Conservation (phyloP, 2,888 invertebrate species). For the Tetropium fuscum region DNA sequence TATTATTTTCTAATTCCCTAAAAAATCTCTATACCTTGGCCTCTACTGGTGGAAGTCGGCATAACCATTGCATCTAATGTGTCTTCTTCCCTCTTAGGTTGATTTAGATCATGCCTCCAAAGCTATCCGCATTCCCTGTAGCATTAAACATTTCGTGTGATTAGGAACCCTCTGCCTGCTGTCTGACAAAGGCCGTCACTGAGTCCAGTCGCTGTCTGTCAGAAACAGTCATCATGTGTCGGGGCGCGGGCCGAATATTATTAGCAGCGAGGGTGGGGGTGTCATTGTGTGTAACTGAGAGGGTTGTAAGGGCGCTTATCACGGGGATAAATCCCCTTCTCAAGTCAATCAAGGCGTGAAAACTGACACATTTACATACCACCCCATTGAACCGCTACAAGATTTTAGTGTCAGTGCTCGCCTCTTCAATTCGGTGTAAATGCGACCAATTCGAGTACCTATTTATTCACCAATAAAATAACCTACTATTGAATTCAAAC, state of each 20-base stretch:
- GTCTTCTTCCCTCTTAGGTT: no score
- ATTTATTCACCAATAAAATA: conserved; percentile 36
- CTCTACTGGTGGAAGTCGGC: no score
- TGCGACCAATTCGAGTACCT: conserved; percentile 40
- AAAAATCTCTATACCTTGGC: no score
- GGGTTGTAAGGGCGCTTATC: conserved; percentile 44
- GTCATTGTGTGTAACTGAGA: conserved; percentile 54
- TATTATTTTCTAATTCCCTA: no score
- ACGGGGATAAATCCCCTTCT: conserved; percentile 44
- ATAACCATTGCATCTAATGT: no score
- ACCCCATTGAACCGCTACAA: conserved; percentile 60
- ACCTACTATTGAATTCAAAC: conserved; percentile 8
- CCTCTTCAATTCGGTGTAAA: conserved; percentile 34
- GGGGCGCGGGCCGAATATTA: conserved; percentile 49
- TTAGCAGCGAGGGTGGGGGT: conserved; percentile 49
- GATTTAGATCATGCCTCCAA: no score
- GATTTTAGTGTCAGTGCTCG: conserved; percentile 49
- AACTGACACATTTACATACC: conserved; percentile 66
- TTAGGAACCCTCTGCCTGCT: conserved; percentile 41
- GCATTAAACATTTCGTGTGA: conserved; percentile 22
- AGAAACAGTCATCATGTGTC: conserved; percentile 56
- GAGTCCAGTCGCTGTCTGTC: conserved; percentile 56
- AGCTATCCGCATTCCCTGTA: background rate
- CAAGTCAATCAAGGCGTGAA: conserved; percentile 65
- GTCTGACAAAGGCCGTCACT: conserved; percentile 54